Conservation (phyloP, 2,797 vertebrate species). For the Pogonophryne albipinna region DNA sequence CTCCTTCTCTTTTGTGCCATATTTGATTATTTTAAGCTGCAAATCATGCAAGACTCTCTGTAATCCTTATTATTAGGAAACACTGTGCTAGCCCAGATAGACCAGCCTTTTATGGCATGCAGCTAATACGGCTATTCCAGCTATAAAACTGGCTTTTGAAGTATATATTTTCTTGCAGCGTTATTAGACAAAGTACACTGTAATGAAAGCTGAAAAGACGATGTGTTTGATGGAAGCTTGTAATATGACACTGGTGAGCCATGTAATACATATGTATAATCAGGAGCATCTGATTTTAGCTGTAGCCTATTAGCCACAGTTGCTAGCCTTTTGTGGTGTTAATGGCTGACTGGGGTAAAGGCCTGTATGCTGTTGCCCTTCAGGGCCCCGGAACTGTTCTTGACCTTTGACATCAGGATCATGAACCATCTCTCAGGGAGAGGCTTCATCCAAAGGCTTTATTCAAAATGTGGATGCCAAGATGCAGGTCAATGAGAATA, state of each 20-base stretch:
- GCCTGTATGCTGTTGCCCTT: constrained; percentile 69
- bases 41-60: constrained; percentile 71
- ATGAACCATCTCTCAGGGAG: constrained; percentile 63
- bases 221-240: constrained; percentile 69
- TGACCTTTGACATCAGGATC: constrained; percentile 71
- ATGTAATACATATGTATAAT: constrained; percentile 71
- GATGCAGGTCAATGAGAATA: constrained; percentile 77
- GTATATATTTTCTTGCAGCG: constrained; percentile 74
- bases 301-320: constrained; percentile 77
- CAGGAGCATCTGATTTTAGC: constrained; percentile 74
- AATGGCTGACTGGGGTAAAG: constrained; percentile 82
- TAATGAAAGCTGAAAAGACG: constrained; percentile 74
- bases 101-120: constrained; percentile 77
- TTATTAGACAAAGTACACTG: constrained; percentile 74
- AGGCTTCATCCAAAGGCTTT: constrained; percentile 73
- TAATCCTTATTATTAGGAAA: constrained; percentile 72
- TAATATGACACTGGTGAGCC: constrained; percentile 70
- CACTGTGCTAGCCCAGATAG: constrained; percentile 74
- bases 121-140: constrained; percentile 82
- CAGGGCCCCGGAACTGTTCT: constrained; percentile 68
- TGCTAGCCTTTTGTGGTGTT: constrained; percentile 72
- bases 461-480: constrained; percentile 64
- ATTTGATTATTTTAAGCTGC: constrained; percentile 69
- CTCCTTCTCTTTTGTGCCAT: constrained; percentile 60
- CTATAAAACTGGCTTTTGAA: constrained; percentile 73